These are phyloP conservation scores for Sphyrna mokarran DNA, from an alignment of 2,113 vertebrate genomes.

Conservation along the genomic window DNA sequence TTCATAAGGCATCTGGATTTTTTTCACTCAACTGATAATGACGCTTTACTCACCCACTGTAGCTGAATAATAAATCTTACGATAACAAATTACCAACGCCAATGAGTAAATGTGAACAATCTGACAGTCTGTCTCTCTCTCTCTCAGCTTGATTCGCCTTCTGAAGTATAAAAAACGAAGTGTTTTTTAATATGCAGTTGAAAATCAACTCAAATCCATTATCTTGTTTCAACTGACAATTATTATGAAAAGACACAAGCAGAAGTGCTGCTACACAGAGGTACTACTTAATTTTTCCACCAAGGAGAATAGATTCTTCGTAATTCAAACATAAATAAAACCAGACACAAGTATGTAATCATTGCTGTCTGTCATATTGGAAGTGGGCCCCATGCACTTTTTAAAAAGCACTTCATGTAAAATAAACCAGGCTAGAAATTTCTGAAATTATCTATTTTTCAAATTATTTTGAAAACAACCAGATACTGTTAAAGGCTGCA, in stretches of 20 bases:
- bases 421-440: neutral
- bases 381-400: neutral
- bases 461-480: neutral
- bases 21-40: neutral
- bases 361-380: neutral
- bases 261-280: neutral
- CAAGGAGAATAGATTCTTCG: neutral
- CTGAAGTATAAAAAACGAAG: slow-evolving; percentile 5
- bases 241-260: neutral
- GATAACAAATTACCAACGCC: slow-evolving; percentile 6
- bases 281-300: neutral
- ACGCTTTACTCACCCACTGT: neutral
- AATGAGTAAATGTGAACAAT: slow-evolving; percentile 19
- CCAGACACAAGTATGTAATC: neutral
- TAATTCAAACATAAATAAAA: neutral
- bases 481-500: neutral
- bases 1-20: neutral
- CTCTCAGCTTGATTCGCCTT: slow-evolving; percentile 22
- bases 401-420: neutral
- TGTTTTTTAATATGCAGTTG: neutral
- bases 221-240: slow-evolving; percentile 2
- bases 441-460: neutral
- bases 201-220: neutral
- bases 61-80: neutral
- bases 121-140: neutral